Conservation (phyloP, 1,140 invertebrate genomes). For the Cecropterus lyciades region DNA sequence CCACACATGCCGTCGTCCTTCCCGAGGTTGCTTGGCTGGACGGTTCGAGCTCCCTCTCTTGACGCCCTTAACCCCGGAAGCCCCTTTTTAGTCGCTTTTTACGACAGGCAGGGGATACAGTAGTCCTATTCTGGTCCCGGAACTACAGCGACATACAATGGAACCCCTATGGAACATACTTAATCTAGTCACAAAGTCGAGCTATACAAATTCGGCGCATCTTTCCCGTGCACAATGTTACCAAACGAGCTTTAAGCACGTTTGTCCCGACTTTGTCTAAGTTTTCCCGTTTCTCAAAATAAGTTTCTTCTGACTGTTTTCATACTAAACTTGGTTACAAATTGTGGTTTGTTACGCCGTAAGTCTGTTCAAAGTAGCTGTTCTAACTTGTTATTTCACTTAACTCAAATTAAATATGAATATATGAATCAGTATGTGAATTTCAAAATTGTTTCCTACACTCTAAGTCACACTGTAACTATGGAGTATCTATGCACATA, state of each 20-base stretch:
- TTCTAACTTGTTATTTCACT: not conserved
- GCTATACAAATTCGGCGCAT: not conserved
- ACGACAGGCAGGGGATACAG: too few species aligned
- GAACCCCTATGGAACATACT: slow-evolving; percentile 1
- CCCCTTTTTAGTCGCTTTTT: too few species aligned
- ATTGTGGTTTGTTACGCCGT: slow-evolving; percentile 16
- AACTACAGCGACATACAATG: too few species aligned
- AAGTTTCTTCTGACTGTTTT: slow-evolving; percentile 15
- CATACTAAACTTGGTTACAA: slow-evolving; percentile 8
- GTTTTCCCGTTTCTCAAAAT: slow-evolving; percentile 15
- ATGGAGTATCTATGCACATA: too few species aligned
- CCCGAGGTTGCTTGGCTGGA: too few species aligned
- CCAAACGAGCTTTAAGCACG: slow-evolving; percentile 8
- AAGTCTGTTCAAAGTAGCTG: slow-evolving; percentile 9
- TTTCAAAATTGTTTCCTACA: too few species aligned
- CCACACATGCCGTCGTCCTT: too few species aligned
- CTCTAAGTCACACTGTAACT: too few species aligned
- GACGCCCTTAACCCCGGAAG: too few species aligned
- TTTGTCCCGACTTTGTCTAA: slow-evolving; percentile 20
- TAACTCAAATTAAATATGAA: not conserved
- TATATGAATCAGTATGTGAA: not conserved
- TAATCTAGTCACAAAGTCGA: slow-evolving; percentile 13
- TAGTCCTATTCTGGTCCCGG: too few species aligned
- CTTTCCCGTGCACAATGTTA: slow-evolving; percentile 13
- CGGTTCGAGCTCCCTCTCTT: too few species aligned